These are phyloP conservation scores for Ahaetulla prasina DNA, from an alignment of 2,113 vertebrate species.

Conservation along the genomic window DNA sequence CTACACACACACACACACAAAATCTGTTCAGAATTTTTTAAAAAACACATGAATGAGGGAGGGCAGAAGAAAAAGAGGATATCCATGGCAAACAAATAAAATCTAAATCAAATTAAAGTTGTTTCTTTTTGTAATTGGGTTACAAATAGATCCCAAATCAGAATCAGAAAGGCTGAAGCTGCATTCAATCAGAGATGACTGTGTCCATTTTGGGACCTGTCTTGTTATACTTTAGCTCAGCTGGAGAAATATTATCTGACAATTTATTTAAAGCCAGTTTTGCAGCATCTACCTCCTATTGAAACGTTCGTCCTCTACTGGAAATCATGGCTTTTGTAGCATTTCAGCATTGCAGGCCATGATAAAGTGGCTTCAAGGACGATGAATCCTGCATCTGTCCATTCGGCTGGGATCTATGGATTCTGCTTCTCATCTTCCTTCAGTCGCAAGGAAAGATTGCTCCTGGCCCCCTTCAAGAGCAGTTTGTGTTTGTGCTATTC, in stretches of 20 bases:
- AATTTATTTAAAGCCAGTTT: conserved; percentile 14
- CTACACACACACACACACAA: not conserved
- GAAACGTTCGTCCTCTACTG: not conserved
- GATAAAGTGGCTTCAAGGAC: not conserved
- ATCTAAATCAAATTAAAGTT: not conserved
- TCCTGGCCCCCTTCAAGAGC: not conserved
- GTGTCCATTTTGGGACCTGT: conserved; percentile 3
- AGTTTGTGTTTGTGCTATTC: not conserved
- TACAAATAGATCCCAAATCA: not conserved
- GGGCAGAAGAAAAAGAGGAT: not conserved
- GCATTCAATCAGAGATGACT: not conserved
- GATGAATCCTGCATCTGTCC: not conserved
- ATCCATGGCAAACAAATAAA: not conserved
- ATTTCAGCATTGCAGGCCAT: not conserved
- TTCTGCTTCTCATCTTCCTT: not conserved
- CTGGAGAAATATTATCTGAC: conserved; percentile 4
- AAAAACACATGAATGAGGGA: not conserved
- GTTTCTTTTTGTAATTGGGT: not conserved
- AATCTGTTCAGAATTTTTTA: not conserved
- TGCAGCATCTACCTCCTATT: conserved; percentile 6
- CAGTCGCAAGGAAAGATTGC: not conserved
- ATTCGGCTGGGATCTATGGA: not conserved
- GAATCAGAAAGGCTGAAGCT: not conserved
- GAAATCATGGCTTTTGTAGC: not conserved
- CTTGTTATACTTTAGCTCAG: not conserved